Conservation (phyloP, 2,888 invertebrate genomes). For the Lamellibrachia columna region DNA sequence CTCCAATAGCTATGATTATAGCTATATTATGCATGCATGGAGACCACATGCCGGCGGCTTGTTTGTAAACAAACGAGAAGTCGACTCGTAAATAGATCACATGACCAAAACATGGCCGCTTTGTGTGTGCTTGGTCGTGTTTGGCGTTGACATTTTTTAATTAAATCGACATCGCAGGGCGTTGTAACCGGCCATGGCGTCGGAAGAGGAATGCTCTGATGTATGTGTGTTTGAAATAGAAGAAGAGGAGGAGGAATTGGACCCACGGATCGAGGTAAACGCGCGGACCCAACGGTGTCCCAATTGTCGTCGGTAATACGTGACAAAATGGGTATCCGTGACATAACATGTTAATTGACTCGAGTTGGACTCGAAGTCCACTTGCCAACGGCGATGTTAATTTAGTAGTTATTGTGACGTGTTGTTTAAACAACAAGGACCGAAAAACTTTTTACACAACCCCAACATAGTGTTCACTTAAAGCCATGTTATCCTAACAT, state of each 20-base stretch:
- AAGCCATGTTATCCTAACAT: too few species aligned
- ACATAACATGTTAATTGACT: too few species aligned
- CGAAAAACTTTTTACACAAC: too few species aligned
- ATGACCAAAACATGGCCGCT: not conserved
- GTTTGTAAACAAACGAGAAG: constrained; percentile 10
- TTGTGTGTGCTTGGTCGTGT: not conserved
- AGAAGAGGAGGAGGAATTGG: constrained; percentile 6
- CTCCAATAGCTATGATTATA: too few species aligned
- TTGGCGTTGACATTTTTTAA: not conserved
- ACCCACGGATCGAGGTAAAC: constrained; percentile 10
- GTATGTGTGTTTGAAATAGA: not conserved
- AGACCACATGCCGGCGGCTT: not conserved
- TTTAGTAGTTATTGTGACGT: too few species aligned
- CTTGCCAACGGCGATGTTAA: too few species aligned
- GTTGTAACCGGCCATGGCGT: not conserved
- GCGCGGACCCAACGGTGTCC: not conserved
- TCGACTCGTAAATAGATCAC: not conserved
- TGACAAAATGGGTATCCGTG: not conserved
- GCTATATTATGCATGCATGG: too few species aligned
- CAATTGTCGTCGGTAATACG: not conserved
- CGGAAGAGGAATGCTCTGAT: not conserved
- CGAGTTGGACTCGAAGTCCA: too few species aligned
- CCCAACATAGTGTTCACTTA: too few species aligned
- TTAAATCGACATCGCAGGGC: not conserved
- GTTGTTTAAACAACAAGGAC: too few species aligned